Conservation (phyloP, 2,113 vertebrate species). For the Amphilophus citrinellus region DNA sequence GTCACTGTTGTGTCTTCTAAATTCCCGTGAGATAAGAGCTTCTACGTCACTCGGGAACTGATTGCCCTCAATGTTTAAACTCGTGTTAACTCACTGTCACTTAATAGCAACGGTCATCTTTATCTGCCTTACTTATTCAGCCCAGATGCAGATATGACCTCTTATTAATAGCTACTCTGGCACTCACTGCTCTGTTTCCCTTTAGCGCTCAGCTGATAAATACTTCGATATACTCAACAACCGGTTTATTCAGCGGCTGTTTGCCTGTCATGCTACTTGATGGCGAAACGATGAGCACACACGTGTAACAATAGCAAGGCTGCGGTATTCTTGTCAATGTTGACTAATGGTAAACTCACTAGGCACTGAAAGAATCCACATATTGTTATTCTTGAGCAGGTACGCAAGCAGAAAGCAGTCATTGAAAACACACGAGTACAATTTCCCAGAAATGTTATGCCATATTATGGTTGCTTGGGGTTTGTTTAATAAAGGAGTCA, state of each 20-base stretch:
- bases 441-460: not conserved
- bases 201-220: constrained; percentile 26
- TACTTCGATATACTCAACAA: not conserved
- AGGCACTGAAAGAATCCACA: constrained; percentile 47
- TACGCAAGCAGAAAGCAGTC: not conserved
- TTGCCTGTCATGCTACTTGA: not conserved
- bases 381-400: not conserved
- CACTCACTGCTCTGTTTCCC: constrained; percentile 31
- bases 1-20: not conserved
- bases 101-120: not conserved
- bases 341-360: constrained; percentile 43
- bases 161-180: constrained; percentile 5
- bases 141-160: not conserved
- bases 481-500: not conserved
- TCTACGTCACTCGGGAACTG: not conserved
- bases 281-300: not conserved
- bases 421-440: not conserved
- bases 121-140: not conserved
- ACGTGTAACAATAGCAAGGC: constrained; percentile 16
- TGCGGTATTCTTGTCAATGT: constrained; percentile 40
- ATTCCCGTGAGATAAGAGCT: not conserved
- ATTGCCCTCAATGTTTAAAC: not conserved
- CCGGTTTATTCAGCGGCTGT: constrained; percentile 25
- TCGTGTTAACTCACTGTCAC: not conserved
- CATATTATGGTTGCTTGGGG: not conserved